phyloP scores from a whole-genome alignment of 1,140 invertebrate species.

The Lamellibrachia luymesi region DNA sequence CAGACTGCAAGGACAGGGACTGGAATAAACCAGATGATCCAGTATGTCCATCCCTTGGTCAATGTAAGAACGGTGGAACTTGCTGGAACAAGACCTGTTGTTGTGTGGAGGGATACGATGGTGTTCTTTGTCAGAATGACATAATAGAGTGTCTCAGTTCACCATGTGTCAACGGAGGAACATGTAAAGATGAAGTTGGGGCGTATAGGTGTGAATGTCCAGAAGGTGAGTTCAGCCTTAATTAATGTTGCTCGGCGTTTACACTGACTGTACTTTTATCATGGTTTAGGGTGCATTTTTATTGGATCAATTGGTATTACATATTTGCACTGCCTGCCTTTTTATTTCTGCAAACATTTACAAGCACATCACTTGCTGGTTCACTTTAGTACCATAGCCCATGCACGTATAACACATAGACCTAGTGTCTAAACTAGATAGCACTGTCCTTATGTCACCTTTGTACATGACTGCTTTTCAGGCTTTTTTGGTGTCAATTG shows the following conservation, averaged over 20 bases:
- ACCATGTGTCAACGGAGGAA: background rate
- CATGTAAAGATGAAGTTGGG: background rate
- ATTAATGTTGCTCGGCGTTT: background rate
- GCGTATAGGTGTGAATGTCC: background rate
- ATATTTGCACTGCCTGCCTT: background rate
- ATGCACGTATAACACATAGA: background rate
- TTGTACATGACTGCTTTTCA: background rate
- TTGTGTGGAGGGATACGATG: background rate
- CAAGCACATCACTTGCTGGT: background rate
- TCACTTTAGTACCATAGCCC: background rate
- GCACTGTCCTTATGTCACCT: background rate
- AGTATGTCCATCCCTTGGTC: background rate
- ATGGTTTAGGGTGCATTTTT: background rate
- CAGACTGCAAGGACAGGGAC: background rate
- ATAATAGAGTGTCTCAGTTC: background rate
- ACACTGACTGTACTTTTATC: background rate
- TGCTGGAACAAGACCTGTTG: background rate
- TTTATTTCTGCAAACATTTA: background rate
- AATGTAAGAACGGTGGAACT: background rate
- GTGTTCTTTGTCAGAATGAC: background rate
- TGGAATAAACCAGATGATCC: background rate
- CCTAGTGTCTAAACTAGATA: background rate
- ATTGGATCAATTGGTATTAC: background rate
- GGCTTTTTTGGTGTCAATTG: background rate
- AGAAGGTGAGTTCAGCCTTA: background rate